A percentile compares a stretch with the other conserved stretches of the same genome.
Evolutionary conservation across 2,888 invertebrate species (phyloP).

Genomic region (Nomada lathburiana): DNA sequence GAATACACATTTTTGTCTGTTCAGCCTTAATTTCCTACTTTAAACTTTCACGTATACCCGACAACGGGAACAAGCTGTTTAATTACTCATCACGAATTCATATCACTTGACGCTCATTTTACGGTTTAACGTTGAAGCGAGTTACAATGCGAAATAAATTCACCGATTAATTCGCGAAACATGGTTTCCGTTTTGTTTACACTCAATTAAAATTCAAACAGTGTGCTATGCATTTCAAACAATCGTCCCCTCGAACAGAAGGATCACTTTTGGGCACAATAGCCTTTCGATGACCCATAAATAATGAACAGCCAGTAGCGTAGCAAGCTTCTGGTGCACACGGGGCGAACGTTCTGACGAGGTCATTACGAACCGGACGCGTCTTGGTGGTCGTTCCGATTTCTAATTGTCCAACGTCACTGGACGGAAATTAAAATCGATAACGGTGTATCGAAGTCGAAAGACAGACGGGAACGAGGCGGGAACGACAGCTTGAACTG

Average conservation of each 20-base stretch:
- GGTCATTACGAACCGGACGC: constrained; percentile 15
- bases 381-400: neutral
- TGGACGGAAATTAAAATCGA: constrained; percentile 21
- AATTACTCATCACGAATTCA: no score
- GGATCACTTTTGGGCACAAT: neutral
- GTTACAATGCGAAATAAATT: no score
- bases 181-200: no score
- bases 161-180: no score
- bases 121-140: no score
- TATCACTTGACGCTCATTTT: no score
- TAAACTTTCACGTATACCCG: no score
- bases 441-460: constrained; percentile 20
- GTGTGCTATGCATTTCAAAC: no score
- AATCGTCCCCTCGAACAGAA: neutral
- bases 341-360: neutral
- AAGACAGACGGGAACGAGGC: neutral
- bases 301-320: neutral
- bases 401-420: constrained; percentile 17
- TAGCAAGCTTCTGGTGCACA: neutral
- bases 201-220: neutral
- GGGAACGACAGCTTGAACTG: neutral
- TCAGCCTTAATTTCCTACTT: no score
- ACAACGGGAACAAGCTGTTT: no score
- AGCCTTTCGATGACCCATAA: neutral
- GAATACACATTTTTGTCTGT: no score